These are phyloP conservation scores for Venusia cambrica DNA, from an alignment of 2,888 invertebrate species.

Conservation along the genomic window DNA sequence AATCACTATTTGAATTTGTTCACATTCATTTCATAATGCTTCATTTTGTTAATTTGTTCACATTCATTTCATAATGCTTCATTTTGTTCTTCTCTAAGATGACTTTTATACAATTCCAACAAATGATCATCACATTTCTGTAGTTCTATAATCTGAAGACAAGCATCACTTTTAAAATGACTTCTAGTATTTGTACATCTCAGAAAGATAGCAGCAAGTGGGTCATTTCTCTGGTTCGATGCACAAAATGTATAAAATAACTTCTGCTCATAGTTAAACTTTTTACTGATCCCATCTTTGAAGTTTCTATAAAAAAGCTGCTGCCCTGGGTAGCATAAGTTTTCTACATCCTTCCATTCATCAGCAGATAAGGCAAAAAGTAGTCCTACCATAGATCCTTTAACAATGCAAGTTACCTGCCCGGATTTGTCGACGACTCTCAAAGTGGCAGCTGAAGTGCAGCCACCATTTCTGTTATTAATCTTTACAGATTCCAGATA, in stretches of 20 bases:
- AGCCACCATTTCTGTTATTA: constrained; percentile 41
- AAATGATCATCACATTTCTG: constrained; percentile 48
- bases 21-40: no score
- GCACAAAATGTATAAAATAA: constrained; percentile 71
- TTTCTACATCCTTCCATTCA: constrained; percentile 65
- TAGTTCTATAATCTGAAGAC: constrained; percentile 59
- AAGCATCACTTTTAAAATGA: constrained; percentile 54
- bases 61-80: no score
- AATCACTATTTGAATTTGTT: no score
- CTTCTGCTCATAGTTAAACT: constrained; percentile 58
- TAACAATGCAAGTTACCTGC: constrained; percentile 58
- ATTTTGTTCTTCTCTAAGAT: constrained; percentile 33
- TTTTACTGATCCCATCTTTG: constrained; percentile 58
- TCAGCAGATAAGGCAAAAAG: constrained; percentile 56
- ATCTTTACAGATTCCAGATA: constrained; percentile 71
- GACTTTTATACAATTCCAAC: constrained; percentile 51
- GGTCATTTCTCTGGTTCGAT: constrained; percentile 51
- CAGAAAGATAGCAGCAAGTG: constrained; percentile 53
- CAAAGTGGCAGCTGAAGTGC: constrained; percentile 54
- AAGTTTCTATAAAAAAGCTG: constrained; percentile 73
- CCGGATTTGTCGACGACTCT: constrained; percentile 62
- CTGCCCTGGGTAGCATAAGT: constrained; percentile 47
- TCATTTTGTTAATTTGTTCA: no score
- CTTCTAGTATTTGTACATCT: constrained; percentile 59
- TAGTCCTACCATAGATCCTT: constrained; percentile 52